Percentiles rank a stretch among this genome's conserved stretches.
Conservation (phyloP, 2,797 vertebrate species). For the Babyrousa celebensis region DNA sequence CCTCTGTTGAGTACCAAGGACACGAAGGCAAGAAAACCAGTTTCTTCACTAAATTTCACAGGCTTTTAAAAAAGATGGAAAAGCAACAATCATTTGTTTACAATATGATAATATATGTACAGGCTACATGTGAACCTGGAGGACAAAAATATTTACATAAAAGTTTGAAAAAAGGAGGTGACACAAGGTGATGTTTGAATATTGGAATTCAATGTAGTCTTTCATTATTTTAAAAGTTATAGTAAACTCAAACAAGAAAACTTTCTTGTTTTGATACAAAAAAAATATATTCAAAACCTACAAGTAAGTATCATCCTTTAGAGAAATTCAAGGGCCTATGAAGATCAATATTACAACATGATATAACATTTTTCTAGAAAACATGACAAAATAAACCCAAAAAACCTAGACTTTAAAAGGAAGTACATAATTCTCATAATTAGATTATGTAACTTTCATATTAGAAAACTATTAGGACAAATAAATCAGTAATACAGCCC, state of each 20-base stretch:
- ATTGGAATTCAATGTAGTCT: not conserved
- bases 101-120: not conserved
- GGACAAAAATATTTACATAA: not conserved
- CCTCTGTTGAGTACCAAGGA: not conserved
- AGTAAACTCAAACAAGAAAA: not conserved
- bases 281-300: not conserved
- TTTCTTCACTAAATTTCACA: not conserved
- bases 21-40: not conserved
- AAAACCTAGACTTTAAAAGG: not conserved
- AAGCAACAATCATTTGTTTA: not conserved
- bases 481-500: not conserved
- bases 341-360: not conserved
- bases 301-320: not conserved
- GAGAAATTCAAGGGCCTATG: not conserved
- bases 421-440: not conserved
- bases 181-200: not conserved
- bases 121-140: not conserved
- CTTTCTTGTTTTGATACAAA: constrained; percentile 7
- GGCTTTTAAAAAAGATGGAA: not conserved
- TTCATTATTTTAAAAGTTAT: not conserved
- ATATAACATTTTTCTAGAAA: not conserved
- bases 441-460: not conserved
- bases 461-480: not conserved
- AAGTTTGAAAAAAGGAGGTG: not conserved
- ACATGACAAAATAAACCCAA: not conserved